phyloP scores from a whole-genome alignment of 2,797 vertebrate species.

The Paedocypris micromegethes region DNA sequence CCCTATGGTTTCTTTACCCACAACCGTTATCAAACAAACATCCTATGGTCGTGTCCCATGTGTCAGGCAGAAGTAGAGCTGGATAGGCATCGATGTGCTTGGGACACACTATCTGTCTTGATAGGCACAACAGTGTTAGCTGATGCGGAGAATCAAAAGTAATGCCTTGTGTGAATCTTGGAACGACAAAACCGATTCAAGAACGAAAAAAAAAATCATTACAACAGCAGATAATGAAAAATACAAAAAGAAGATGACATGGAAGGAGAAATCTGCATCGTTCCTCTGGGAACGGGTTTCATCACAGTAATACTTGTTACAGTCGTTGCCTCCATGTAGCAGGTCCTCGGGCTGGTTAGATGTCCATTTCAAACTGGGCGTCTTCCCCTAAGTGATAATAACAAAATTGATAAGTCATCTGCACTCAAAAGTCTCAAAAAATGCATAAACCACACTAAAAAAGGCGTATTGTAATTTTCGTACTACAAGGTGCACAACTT shows the following conservation, averaged over 20 bases:
- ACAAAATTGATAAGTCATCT: not conserved
- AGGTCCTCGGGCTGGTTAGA: slow-evolving; percentile 53
- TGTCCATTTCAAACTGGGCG: slow-evolving; percentile 74
- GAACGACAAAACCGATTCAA: slow-evolving; percentile 27
- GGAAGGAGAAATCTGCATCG: slow-evolving; percentile 27
- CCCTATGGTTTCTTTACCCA: slow-evolving; percentile 23
- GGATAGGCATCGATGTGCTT: slow-evolving; percentile 14
- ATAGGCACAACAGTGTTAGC: slow-evolving; percentile 37
- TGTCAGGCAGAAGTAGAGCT: slow-evolving; percentile 16
- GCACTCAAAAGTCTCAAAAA: too few relatives aligned
- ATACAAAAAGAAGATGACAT: slow-evolving; percentile 27
- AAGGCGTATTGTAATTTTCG: too few relatives aligned
- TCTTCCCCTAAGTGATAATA: slow-evolving; percentile 57
- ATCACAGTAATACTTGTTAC: slow-evolving; percentile 36
- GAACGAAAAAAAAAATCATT: slow-evolving; percentile 20
- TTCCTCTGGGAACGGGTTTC: slow-evolving; percentile 27
- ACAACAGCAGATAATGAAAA: slow-evolving; percentile 14
- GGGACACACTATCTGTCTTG: slow-evolving; percentile 21
- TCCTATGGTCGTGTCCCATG: slow-evolving; percentile 10
- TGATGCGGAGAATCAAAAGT: slow-evolving; percentile 32
- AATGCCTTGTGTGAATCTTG: slow-evolving; percentile 40
- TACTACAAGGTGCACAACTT: too few relatives aligned
- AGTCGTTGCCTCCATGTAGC: slow-evolving; percentile 20
- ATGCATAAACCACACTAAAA: too few relatives aligned
- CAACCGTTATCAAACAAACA: slow-evolving; percentile 16